Percentiles rank a stretch among this genome's conserved stretches.
These are phyloP conservation scores for Sitodiplosis mosellana DNA, from an alignment of 1,140 invertebrate species.

Conservation along the genomic window DNA sequence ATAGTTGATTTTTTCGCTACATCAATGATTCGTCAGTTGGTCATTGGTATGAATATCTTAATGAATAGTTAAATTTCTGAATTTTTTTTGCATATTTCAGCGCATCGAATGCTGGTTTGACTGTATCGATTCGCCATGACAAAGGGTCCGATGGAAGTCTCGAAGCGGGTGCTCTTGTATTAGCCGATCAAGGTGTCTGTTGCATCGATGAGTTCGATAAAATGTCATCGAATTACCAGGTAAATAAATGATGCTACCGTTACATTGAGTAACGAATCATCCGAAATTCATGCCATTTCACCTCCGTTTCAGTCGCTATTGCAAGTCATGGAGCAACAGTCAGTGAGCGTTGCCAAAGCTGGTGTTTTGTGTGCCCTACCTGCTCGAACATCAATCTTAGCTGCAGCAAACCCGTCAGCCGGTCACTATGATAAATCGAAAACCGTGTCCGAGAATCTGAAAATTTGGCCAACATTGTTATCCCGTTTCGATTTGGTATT, in stretches of 20 bases:
- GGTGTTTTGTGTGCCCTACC: constrained; percentile 62
- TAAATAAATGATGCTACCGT: no score
- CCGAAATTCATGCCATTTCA: no score
- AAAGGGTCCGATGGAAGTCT: constrained; percentile 59
- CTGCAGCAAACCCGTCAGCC: constrained; percentile 77
- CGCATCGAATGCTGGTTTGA: constrained; percentile 68
- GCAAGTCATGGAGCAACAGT: constrained; percentile 91
- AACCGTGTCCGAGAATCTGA: constrained; percentile 79
- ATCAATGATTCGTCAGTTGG: no score
- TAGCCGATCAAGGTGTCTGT: constrained; percentile 73
- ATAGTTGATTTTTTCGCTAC: no score
- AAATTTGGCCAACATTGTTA: constrained; percentile 64
- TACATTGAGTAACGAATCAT: no score
- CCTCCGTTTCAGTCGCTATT: constrained; percentile 32
- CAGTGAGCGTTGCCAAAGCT: constrained; percentile 77
- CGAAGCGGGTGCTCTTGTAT: constrained; percentile 67
- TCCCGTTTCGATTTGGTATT: constrained; percentile 90
- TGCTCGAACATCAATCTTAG: constrained; percentile 67
- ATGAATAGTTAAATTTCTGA: neutral
- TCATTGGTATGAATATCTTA: no score
- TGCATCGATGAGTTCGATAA: constrained; percentile 96
- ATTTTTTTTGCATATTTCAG: constrained; percentile 12
- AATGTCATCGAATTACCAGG: constrained; percentile 45
- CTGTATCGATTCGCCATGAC: constrained; percentile 65
- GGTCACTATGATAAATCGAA: constrained; percentile 79